phyloP scores from a whole-genome alignment of 1,140 invertebrate species.

The Drosophila pruinosa region DNA sequence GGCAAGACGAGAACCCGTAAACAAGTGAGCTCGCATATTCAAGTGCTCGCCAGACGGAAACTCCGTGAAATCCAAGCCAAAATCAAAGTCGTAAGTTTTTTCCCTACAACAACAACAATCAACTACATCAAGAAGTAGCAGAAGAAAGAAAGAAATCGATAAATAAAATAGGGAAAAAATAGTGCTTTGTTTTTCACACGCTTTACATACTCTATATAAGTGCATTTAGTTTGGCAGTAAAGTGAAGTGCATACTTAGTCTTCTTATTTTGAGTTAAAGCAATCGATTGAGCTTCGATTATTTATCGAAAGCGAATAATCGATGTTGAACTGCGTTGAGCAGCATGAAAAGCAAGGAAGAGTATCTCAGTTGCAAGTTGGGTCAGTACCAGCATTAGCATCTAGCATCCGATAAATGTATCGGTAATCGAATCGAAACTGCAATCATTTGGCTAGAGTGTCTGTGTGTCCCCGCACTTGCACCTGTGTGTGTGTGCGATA shows the following conservation, averaged over 20 bases:
- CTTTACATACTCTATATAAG: constrained; percentile 2
- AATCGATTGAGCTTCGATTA: background rate
- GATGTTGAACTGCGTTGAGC: no score
- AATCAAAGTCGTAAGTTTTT: constrained; percentile 95
- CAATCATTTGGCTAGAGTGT: background rate
- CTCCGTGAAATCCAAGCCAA: constrained; percentile 98
- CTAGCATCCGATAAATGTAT: background rate
- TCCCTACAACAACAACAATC: background rate
- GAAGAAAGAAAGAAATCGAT: background rate
- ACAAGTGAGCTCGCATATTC: constrained; percentile 99
- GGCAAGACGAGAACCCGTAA: constrained; percentile 99
- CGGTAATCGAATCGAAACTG: background rate
- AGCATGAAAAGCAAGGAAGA: constrained; percentile 69
- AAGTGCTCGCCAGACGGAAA: constrained; percentile 98
- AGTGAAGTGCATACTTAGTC: no score
- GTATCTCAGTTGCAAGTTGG: constrained; percentile 39
- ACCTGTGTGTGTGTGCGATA: no score
- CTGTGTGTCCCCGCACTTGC: no score
- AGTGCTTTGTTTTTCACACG: constrained; percentile 16
- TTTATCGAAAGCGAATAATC: no score
- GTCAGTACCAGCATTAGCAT: background rate
- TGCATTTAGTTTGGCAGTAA: background rate
- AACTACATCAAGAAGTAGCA: background rate
- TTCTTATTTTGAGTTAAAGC: background rate
- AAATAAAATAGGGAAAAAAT: background rate